These are phyloP conservation scores for Triops cancriformis DNA, from an alignment of 1,140 invertebrate species.

Conservation along the genomic window DNA sequence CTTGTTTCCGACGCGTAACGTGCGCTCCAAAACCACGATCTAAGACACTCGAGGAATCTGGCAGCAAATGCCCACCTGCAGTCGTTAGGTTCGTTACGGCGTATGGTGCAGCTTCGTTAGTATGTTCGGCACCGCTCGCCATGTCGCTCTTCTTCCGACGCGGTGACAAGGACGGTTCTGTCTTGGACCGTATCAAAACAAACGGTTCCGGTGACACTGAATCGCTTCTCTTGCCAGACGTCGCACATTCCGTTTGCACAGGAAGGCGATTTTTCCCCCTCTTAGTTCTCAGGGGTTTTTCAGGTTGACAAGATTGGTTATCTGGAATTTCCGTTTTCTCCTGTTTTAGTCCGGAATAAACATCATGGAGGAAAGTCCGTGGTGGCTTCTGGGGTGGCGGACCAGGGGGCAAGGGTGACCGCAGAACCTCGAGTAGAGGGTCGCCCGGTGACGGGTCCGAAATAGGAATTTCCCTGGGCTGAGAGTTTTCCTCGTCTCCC, in stretches of 20 bases:
- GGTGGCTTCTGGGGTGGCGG: constrained; percentile 63
- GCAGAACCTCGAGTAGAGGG: constrained; percentile 46
- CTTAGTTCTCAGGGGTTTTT: constrained; percentile 16
- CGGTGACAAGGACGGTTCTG: constrained; percentile 22
- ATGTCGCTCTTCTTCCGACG: constrained; percentile 5
- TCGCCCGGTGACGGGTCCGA: not conserved
- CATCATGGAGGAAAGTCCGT: constrained; percentile 49
- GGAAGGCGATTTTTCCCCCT: not conserved
- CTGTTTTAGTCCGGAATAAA: constrained; percentile 22
- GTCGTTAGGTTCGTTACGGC: not conserved
- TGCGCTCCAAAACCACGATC: not conserved
- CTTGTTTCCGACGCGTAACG: not conserved
- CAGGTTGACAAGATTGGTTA: constrained; percentile 9
- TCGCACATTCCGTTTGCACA: not conserved
- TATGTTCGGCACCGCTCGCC: not conserved
- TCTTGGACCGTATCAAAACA: constrained; percentile 21
- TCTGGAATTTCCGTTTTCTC: not conserved
- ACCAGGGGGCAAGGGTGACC: constrained; percentile 52
- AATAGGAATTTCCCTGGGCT: not conserved
- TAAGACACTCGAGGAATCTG: too few species aligned
- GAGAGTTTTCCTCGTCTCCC: constrained; percentile 14
- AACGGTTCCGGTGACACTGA: not conserved
- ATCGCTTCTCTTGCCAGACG: not conserved
- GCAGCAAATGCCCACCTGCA: not conserved
- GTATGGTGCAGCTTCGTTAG: not conserved